phyloP scores from a whole-genome alignment of 1,140 invertebrate genomes.

The Drosophila kohkoa region DNA sequence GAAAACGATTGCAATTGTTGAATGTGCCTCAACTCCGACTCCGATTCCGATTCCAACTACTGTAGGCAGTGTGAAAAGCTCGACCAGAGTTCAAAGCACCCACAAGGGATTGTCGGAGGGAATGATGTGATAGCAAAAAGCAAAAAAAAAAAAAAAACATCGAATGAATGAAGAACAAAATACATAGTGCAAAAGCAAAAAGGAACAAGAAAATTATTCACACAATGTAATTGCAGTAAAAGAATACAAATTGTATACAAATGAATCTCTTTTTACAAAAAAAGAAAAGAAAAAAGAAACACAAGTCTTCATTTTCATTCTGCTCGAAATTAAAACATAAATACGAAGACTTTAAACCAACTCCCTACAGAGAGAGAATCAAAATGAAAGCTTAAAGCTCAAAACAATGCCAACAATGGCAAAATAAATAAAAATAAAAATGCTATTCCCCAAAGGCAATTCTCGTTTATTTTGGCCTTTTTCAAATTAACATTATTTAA shows the following conservation, averaged over 20 bases:
- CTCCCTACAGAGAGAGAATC: too few relatives aligned
- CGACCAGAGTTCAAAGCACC: conserved; percentile 21
- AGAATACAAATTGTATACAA: conserved; percentile 17
- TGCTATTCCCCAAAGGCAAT: conserved; percentile 29
- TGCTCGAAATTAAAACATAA: conserved; percentile 23
- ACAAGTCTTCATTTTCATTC: not conserved
- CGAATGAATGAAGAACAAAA: conserved; percentile 15
- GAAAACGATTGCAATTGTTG: conserved; percentile 29
- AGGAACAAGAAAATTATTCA: conserved; percentile 11
- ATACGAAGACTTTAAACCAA: conserved; percentile 5
- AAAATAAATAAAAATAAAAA: not conserved
- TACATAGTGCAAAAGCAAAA: conserved; percentile 15
- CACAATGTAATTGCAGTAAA: conserved; percentile 35
- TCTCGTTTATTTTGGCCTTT: conserved; percentile 31
- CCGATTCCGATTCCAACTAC: not conserved
- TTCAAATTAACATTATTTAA: conserved; percentile 74
- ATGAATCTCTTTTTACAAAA: conserved; percentile 5
- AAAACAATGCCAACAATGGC: too few relatives aligned
- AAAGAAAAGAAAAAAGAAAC: not conserved
- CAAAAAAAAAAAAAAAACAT: not conserved
- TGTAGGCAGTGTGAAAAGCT: conserved; percentile 20
- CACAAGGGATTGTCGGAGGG: conserved; percentile 2
- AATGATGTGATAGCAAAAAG: conserved; percentile 9
- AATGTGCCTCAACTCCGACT: not conserved
- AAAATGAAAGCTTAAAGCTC: conserved; percentile 16